Evolutionary conservation across 2,888 invertebrate genomes (phyloP).

Genomic region (Coremacera marginata): DNA sequence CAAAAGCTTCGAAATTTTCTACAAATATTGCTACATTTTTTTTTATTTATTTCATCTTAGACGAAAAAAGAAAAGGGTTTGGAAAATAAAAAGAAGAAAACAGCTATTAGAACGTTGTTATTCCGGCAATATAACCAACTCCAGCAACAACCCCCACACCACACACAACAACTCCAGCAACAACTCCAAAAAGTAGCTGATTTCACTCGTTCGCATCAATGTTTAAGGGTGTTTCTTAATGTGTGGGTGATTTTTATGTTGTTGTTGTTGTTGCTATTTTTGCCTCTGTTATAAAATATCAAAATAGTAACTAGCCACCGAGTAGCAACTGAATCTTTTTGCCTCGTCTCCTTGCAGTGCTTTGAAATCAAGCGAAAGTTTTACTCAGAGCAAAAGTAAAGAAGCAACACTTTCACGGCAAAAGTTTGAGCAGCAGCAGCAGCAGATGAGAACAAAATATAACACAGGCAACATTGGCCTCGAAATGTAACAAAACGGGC

Average conservation of each 20-base stretch:
- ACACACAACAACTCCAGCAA: too few species aligned
- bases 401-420: constrained; percentile 4
- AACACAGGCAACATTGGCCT: too few species aligned
- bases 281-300: too few species aligned
- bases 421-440: neutral
- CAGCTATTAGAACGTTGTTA: neutral
- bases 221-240: neutral
- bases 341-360: neutral
- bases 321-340: neutral
- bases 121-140: too few species aligned
- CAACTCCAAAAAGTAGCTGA: too few species aligned
- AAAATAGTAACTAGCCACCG: too few species aligned
- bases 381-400: neutral
- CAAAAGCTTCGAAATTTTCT: neutral
- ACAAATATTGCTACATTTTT: neutral
- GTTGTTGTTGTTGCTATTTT: neutral
- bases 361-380: constrained; percentile 11
- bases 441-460: too few species aligned
- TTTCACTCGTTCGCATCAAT: neutral
- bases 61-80: neutral
- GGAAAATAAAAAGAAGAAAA: neutral
- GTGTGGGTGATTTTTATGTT: neutral
- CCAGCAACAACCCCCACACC: too few species aligned
- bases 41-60: neutral
- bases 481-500: too few species aligned